phyloP scores from a whole-genome alignment of 2,888 invertebrate genomes.

The Phragmatobia fuliginosa region DNA sequence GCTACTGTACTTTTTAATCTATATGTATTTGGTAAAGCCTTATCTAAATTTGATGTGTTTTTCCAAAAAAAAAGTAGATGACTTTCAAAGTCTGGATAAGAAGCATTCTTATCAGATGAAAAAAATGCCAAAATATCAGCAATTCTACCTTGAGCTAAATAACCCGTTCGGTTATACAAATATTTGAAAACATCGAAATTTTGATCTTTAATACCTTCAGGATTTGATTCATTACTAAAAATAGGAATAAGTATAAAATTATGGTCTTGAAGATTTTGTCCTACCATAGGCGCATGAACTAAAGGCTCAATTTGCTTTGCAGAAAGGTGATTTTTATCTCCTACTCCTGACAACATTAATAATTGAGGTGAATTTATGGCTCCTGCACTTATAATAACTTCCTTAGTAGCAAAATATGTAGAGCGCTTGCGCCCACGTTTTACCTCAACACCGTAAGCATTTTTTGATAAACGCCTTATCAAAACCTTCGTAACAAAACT shows the following conservation, averaged over 20 bases:
- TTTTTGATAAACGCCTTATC: constrained; percentile 16
- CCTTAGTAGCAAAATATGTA: constrained; percentile 60
- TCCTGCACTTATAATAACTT: constrained; percentile 82
- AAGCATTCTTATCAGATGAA: constrained; percentile 57
- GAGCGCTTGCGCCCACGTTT: constrained; percentile 8
- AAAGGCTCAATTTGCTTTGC: constrained; percentile 68
- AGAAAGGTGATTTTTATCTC: constrained; percentile 70
- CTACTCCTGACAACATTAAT: constrained; percentile 84
- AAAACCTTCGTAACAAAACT: constrained; percentile 57
- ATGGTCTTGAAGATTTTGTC: constrained; percentile 85
- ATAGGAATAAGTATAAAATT: constrained; percentile 69
- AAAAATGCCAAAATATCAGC: constrained; percentile 81
- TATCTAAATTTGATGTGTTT: constrained; percentile 53
- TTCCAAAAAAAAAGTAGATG: constrained; percentile 58
- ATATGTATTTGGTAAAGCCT: constrained; percentile 3
- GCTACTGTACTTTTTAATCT: constrained; percentile 56
- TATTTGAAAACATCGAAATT: constrained; percentile 76
- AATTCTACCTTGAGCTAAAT: constrained; percentile 76
- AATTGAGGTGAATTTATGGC: constrained; percentile 81
- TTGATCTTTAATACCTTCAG: constrained; percentile 48
- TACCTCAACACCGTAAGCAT: constrained; percentile 31
- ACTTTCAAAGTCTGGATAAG: constrained; percentile 63
- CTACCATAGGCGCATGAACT: constrained; percentile 78
- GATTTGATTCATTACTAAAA: constrained; percentile 60
- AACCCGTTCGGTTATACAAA: constrained; percentile 80